phyloP scores from a whole-genome alignment of 2,888 invertebrate species.

The Drosophila rubida region DNA sequence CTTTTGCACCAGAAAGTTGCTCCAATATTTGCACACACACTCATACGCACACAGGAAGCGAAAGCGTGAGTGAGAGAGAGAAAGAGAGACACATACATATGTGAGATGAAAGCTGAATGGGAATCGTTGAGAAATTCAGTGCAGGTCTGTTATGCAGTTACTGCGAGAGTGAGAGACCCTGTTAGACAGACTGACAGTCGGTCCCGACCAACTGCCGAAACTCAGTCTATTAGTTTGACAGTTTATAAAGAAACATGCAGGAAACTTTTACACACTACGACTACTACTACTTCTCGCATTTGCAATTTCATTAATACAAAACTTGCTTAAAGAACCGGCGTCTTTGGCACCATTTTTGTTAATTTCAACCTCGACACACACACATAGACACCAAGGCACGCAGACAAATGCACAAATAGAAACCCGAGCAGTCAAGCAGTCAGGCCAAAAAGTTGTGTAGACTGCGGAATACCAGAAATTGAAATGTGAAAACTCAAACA shows the following conservation, averaged over 20 bases:
- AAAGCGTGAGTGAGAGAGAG: conserved; percentile 12
- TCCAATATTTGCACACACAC: conserved; percentile 71
- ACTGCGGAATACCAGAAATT: conserved; percentile 71
- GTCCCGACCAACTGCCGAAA: conserved; percentile 57
- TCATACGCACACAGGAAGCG: conserved; percentile 12
- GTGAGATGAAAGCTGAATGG: conserved; percentile 4
- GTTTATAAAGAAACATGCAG: conserved; percentile 78
- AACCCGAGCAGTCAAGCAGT: conserved; percentile 1
- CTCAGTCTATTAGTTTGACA: conserved; percentile 80
- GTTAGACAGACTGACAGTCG: conserved; percentile 46
- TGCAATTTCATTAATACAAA: conserved; percentile 80
- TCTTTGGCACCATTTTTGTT: conserved; percentile 67
- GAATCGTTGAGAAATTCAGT: conserved; percentile 12
- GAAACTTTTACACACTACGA: conserved; percentile 65
- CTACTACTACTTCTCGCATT: conserved; percentile 45
- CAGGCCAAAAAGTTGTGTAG: conserved; percentile 53
- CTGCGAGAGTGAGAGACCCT: conserved; percentile 21
- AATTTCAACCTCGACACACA: conserved; percentile 69
- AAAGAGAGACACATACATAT: conserved; percentile 2
- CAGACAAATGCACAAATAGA: conserved; percentile 14
- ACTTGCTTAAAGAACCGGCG: conserved; percentile 63
- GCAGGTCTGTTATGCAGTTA: conserved; percentile 20
- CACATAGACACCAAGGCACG: conserved; percentile 21
- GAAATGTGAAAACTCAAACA: conserved; percentile 78
- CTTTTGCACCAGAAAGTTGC: conserved; percentile 77